Percentiles rank a stretch among this genome's conserved stretches.
Evolutionary conservation across 2,797 vertebrate species (phyloP).

Genomic region (Apogon talboti): DNA sequence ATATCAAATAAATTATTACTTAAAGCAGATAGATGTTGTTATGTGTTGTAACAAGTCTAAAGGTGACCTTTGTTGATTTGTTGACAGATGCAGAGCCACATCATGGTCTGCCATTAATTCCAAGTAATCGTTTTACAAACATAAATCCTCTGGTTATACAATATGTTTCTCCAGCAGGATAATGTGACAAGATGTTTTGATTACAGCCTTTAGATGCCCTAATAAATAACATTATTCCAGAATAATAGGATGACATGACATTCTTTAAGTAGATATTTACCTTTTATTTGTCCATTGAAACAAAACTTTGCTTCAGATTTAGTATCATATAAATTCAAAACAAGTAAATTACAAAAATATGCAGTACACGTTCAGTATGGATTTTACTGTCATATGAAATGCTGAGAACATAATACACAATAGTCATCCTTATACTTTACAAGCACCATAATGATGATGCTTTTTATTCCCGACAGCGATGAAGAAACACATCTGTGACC

Average conservation of each 20-base stretch:
- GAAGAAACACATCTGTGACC: conserved; percentile 7
- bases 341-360: not conserved
- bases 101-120: too few species aligned
- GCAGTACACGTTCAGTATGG: not conserved
- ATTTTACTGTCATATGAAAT: not conserved
- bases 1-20: too few species aligned
- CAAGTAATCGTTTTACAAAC: too few species aligned
- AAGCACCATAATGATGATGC: not conserved
- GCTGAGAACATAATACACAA: not conserved
- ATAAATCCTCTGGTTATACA: not conserved
- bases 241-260: not conserved
- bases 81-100: too few species aligned
- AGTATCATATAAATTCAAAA: conserved; percentile 24
- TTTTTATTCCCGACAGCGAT: not conserved
- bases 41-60: too few species aligned
- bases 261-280: not conserved
- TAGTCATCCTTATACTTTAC: not conserved
- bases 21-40: too few species aligned
- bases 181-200: conserved; percentile 5
- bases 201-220: conserved; percentile 56
- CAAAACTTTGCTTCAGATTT: not conserved
- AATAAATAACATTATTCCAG: conserved; percentile 34
- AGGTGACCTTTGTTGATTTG: too few species aligned
- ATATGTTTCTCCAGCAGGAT: too few species aligned
- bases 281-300: not conserved